These are phyloP conservation scores for Odontamblyopus rebecca DNA, from an alignment of 2,797 vertebrate species.

Conservation along the genomic window DNA sequence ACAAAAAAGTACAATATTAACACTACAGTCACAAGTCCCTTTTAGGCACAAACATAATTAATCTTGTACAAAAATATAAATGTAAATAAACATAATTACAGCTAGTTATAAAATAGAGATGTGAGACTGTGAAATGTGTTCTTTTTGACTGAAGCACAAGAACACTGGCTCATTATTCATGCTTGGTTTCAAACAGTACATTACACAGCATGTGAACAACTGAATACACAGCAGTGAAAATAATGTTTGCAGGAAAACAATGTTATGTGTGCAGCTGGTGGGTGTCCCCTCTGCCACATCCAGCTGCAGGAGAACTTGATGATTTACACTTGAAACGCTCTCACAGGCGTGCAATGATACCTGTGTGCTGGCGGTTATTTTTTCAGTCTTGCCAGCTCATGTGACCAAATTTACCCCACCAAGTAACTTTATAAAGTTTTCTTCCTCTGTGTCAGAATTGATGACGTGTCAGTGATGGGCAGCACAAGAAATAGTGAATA, in stretches of 20 bases:
- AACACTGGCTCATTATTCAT: slow-evolving; percentile 20
- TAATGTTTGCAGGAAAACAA: slow-evolving; percentile 13
- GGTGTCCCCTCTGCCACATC: neutral
- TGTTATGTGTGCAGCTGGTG: slow-evolving; percentile 5
- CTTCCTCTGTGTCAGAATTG: neutral
- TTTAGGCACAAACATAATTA: neutral
- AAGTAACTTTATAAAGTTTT: neutral
- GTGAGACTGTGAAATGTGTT: neutral
- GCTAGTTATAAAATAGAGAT: neutral
- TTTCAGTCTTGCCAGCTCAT: slow-evolving; percentile 10
- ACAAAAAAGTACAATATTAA: neutral
- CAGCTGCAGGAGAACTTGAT: slow-evolving; percentile 3
- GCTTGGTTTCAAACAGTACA: slow-evolving; percentile 29
- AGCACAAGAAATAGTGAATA: neutral
- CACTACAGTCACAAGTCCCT: neutral
- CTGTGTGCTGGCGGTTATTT: neutral
- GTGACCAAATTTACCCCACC: neutral
- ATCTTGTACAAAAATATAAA: slow-evolving; percentile 10
- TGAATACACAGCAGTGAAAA: slow-evolving; percentile 15
- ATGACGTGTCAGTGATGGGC: neutral
- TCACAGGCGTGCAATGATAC: neutral
- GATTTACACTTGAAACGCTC: slow-evolving; percentile 9
- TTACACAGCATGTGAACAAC: slow-evolving; percentile 16
- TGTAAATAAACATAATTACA: slow-evolving; percentile 5
- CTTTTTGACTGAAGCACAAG: slow-evolving; percentile 12